Conservation (phyloP, 2,888 invertebrate species). For the Taphrorychus bicolor region DNA sequence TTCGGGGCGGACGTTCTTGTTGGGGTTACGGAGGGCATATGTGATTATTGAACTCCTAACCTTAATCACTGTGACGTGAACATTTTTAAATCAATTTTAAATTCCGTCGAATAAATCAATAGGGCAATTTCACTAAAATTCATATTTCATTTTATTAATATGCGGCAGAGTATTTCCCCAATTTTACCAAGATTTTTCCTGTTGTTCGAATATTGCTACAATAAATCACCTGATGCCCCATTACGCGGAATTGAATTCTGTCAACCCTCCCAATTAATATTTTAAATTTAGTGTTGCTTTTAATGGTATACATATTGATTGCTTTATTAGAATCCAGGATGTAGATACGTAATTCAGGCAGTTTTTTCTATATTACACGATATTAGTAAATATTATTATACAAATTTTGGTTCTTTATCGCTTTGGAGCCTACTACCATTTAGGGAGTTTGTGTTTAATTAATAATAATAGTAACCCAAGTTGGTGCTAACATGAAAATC, state of each 20-base stretch:
- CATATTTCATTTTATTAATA: background rate
- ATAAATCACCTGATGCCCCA: conserved; percentile 7
- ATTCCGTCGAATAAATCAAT: background rate
- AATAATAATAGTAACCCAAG: too few relatives aligned
- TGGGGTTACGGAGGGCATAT: background rate
- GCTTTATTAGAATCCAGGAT: background rate
- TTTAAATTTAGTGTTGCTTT: background rate
- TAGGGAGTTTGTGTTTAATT: too few relatives aligned
- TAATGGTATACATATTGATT: background rate
- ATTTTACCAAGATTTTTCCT: conserved; percentile 8
- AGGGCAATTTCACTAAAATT: background rate
- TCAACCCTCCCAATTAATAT: background rate
- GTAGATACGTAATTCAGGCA: too few relatives aligned
- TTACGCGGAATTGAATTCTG: conserved; percentile 6
- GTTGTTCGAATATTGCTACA: conserved; percentile 11
- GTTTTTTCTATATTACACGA: too few relatives aligned
- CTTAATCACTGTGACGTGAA: background rate
- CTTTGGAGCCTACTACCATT: too few relatives aligned
- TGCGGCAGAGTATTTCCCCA: conserved; percentile 5
- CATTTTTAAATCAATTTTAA: background rate
- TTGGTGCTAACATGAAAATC: too few relatives aligned
- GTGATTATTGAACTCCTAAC: too few relatives aligned
- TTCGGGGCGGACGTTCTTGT: conserved; percentile 11
- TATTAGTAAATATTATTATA: too few relatives aligned
- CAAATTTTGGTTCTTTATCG: too few relatives aligned